Percentiles rank a stretch among this genome's conserved stretches.
These are phyloP conservation scores for Megalops atlanticus DNA, from an alignment of 2,113 vertebrate species.

Conservation along the genomic window DNA sequence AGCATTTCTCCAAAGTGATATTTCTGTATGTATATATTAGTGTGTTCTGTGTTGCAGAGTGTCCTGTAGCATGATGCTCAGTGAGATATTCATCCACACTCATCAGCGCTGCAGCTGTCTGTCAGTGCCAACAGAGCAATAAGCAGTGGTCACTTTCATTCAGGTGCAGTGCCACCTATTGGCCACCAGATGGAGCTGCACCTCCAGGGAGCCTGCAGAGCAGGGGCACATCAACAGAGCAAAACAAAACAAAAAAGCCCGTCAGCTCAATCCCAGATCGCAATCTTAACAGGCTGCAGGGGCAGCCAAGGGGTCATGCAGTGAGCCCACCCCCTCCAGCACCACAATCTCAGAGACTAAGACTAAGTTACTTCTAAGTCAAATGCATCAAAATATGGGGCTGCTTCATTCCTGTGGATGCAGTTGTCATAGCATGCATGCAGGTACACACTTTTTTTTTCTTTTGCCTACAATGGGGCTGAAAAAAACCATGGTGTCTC, in stretches of 20 bases:
- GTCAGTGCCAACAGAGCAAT: background rate
- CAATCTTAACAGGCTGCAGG: background rate
- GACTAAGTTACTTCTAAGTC: background rate
- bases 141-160: background rate
- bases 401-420: background rate
- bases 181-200: background rate
- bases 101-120: background rate
- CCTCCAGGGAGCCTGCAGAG: background rate
- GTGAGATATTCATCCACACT: conserved; percentile 27
- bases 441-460: background rate
- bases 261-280: background rate
- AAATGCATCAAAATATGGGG: background rate
- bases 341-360: background rate
- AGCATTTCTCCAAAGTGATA: background rate
- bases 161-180: background rate
- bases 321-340: background rate
- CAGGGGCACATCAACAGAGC: too few species aligned
- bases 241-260: too few species aligned
- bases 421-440: background rate
- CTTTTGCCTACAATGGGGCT: background rate
- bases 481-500: background rate
- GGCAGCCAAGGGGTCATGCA: background rate
- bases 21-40: conserved; percentile 12
- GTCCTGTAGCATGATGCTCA: conserved; percentile 30
- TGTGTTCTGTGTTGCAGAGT: background rate